A percentile compares a stretch with the other conserved stretches of the same genome.
These are phyloP conservation scores for Erannis defoliaria DNA, from an alignment of 2,888 invertebrate species.

Conservation along the genomic window DNA sequence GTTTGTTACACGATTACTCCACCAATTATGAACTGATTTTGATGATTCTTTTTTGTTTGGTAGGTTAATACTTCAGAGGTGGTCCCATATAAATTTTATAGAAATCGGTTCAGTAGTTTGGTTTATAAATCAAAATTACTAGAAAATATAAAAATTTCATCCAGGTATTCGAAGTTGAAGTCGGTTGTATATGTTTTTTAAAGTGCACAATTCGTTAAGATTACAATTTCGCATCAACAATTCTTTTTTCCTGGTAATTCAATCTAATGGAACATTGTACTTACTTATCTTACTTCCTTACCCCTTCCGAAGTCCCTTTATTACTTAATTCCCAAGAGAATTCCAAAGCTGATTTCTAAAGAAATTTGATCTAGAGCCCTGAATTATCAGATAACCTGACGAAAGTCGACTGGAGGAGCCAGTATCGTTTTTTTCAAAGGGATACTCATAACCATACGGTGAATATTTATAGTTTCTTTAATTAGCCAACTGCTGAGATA, in stretches of 20 bases:
- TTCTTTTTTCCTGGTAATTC: background rate
- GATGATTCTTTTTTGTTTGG: too few relatives aligned
- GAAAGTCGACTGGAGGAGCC: background rate
- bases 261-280: conserved; percentile 8
- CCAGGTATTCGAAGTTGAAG: too few relatives aligned
- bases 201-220: too few relatives aligned
- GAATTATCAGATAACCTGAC: background rate
- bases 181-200: too few relatives aligned
- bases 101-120: too few relatives aligned
- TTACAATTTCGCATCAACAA: background rate
- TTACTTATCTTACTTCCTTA: background rate
- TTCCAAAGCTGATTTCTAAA: conserved; percentile 42
- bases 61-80: too few relatives aligned
- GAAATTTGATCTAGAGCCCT: conserved; percentile 29
- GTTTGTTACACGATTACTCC: too few relatives aligned
- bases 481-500: conserved; percentile 25
- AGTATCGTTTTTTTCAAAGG: background rate
- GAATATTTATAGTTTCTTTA: background rate
- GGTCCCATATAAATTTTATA: too few relatives aligned
- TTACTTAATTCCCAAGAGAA: conserved; percentile 21
- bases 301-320: conserved; percentile 12
- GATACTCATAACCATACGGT: background rate
- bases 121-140: too few relatives aligned
- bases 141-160: too few relatives aligned
- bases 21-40: too few relatives aligned